Conservation (phyloP, 2,888 invertebrate species). For the Xylota sylvarum region DNA sequence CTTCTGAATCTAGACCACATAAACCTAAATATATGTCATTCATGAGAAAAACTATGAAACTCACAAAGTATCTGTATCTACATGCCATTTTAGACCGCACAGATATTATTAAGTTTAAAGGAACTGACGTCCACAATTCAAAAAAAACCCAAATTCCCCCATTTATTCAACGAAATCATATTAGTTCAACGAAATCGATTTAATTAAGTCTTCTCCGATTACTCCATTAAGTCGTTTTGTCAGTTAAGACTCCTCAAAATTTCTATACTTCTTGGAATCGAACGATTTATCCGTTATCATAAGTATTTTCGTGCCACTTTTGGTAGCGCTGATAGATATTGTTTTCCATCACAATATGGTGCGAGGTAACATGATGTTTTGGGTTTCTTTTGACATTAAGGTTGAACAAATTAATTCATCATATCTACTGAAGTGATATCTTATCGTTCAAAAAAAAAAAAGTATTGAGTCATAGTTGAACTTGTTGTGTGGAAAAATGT, state of each 20-base stretch:
- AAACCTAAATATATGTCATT: no score
- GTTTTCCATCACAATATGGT: background rate
- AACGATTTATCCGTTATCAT: conserved; percentile 6
- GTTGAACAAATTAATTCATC: conserved; percentile 4
- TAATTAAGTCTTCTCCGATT: no score
- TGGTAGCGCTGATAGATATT: conserved; percentile 4
- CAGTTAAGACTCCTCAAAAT: background rate
- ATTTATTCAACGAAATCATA: no score
- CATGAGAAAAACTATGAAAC: no score
- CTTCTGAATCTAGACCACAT: no score
- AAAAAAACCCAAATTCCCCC: no score
- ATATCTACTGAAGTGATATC: background rate
- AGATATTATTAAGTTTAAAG: no score
- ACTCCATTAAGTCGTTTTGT: conserved; percentile 9
- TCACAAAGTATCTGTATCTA: no score
- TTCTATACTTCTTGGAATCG: background rate
- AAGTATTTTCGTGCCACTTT: background rate
- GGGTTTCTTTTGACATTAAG: conserved; percentile 1
- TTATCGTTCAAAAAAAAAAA: background rate
- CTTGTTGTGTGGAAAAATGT: background rate
- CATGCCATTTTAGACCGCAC: no score
- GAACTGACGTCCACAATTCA: no score
- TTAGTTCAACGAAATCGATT: no score
- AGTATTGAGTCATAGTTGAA: conserved; percentile 6
- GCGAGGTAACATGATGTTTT: background rate